These are phyloP conservation scores for Ancistrus triradiatus DNA, from an alignment of 2,113 vertebrate genomes.

Conservation along the genomic window DNA sequence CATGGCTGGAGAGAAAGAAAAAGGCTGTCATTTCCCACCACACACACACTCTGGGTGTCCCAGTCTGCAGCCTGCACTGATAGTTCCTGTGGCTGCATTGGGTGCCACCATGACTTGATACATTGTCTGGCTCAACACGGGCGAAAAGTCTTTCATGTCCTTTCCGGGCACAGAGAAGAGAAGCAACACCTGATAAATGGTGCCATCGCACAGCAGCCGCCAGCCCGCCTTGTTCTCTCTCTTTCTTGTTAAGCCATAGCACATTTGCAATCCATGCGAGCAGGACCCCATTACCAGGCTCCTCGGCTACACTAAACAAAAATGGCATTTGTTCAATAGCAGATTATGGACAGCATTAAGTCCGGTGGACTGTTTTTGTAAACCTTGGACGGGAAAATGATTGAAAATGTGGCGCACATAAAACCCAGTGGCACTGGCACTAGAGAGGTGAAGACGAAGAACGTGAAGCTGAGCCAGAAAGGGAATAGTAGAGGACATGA, in stretches of 20 bases:
- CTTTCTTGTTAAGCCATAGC: constrained; percentile 29
- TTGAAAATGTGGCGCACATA: constrained; percentile 9
- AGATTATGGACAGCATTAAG: constrained; percentile 38
- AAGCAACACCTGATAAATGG: constrained; percentile 29
- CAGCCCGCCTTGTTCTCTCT: not conserved
- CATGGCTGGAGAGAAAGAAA: too few species aligned
- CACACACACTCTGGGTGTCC: too few species aligned
- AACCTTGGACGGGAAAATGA: constrained; percentile 1
- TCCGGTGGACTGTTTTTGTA: constrained; percentile 16
- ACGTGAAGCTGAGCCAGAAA: not conserved
- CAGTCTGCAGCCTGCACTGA: constrained; percentile 82
- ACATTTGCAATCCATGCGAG: not conserved
- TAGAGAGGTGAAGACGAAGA: constrained; percentile 5
- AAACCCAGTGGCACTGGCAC: constrained; percentile 1
- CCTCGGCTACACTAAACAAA: constrained; percentile 21
- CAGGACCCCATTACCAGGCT: constrained; percentile 21
- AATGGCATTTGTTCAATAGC: constrained; percentile 27
- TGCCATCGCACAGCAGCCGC: not conserved
- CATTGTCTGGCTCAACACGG: constrained; percentile 79
- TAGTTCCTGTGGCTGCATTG: constrained; percentile 87
- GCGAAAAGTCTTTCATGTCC: constrained; percentile 98
- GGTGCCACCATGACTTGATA: constrained; percentile 95
- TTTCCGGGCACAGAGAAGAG: constrained; percentile 57
- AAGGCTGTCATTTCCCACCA: too few species aligned
- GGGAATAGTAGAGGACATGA: constrained; percentile 11